A percentile compares a stretch with the other conserved stretches of the same genome.
phyloP scores from a whole-genome alignment of 2,113 vertebrate genomes.

The Pluvianellus socialis region DNA sequence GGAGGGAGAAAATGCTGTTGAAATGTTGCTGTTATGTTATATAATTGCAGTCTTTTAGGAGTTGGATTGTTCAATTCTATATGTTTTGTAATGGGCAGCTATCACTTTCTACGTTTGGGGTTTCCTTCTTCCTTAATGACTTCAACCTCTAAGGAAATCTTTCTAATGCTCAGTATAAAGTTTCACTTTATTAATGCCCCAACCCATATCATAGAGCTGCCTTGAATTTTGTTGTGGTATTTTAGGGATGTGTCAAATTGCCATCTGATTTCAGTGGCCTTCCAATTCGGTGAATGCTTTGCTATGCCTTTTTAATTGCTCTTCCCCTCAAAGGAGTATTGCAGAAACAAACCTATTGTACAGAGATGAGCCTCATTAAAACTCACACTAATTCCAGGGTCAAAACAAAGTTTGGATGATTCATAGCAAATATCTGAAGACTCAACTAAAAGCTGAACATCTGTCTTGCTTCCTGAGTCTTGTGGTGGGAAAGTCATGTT shows the following conservation, averaged over 20 bases:
- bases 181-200: background rate
- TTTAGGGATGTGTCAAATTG: background rate
- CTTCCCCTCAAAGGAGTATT: background rate
- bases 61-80: background rate
- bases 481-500: slow-evolving; percentile 1
- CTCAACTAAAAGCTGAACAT: slow-evolving; percentile 16
- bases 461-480: slow-evolving; percentile 21
- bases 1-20: too few species aligned
- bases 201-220: background rate
- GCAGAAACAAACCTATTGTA: background rate
- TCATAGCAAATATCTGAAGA: background rate
- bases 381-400: background rate
- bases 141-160: background rate
- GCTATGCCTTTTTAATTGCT: background rate
- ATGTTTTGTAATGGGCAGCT: background rate
- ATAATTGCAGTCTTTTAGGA: background rate
- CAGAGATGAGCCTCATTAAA: background rate
- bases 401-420: background rate
- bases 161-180: background rate
- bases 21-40: background rate
- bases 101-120: background rate
- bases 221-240: background rate
- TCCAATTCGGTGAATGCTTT: background rate
- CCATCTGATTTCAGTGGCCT: background rate
- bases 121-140: background rate